Evolutionary conservation across 2,888 invertebrate genomes (phyloP).

Genomic region (Autographa pulchrina): DNA sequence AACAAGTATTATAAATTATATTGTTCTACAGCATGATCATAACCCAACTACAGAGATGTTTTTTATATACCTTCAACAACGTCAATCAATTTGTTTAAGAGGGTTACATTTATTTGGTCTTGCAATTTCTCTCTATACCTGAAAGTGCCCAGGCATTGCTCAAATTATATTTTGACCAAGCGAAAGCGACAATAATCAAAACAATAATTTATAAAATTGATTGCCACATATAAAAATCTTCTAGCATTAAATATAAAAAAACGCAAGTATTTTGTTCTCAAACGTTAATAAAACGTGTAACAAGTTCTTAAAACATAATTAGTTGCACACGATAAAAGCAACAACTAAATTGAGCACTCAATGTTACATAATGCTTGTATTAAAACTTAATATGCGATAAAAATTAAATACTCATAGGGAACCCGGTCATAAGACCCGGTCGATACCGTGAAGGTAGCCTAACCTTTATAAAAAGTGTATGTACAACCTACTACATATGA

Average conservation of each 20-base stretch:
- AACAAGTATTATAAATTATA: no score
- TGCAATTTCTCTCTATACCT: not conserved
- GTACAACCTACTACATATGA: constrained; percentile 69
- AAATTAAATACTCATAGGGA: constrained; percentile 48
- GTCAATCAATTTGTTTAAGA: not conserved
- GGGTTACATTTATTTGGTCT: not conserved
- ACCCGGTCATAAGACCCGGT: constrained; percentile 30
- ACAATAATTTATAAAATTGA: not conserved
- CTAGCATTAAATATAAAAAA: not conserved
- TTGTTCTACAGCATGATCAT: no score
- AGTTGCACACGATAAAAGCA: constrained; percentile 72
- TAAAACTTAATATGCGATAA: constrained; percentile 62
- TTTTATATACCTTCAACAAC: not conserved
- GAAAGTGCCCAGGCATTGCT: not conserved
- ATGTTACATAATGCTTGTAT: constrained; percentile 62
- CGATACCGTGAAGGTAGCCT: constrained; percentile 52
- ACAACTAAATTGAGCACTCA: constrained; percentile 83
- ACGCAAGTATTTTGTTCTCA: constrained; percentile 37
- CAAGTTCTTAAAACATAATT: constrained; percentile 61
- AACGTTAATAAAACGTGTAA: constrained; percentile 51
- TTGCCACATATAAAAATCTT: not conserved
- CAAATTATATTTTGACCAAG: not conserved
- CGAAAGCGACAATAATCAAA: not conserved
- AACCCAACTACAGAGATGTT: no score
- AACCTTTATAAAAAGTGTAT: constrained; percentile 70